Evolutionary conservation across 2,888 invertebrate genomes (phyloP).

Genomic region (Ischnus inquisitorius): DNA sequence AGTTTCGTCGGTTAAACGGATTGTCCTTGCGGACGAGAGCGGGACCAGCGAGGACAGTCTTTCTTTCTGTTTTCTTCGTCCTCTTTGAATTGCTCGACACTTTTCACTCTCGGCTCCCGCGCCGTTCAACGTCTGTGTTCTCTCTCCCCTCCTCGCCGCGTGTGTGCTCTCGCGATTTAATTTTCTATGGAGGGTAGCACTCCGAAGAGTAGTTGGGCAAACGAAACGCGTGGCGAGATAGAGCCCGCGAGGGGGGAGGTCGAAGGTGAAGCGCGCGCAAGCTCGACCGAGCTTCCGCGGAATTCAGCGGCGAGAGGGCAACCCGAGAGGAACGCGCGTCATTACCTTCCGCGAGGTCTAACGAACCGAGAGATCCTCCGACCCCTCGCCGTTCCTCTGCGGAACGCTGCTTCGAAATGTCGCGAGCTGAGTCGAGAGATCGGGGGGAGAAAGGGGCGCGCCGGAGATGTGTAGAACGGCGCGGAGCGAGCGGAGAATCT

Average conservation of each 20-base stretch:
- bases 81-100: slow-evolving; percentile 56
- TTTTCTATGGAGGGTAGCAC: slow-evolving; percentile 57
- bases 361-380: slow-evolving; percentile 72
- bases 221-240: slow-evolving; percentile 49
- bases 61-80: slow-evolving; percentile 33
- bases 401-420: slow-evolving; percentile 57
- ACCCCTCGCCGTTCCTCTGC: not conserved
- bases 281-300: slow-evolving; percentile 44
- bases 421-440: slow-evolving; percentile 64
- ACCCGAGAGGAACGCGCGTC: slow-evolving; percentile 70
- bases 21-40: slow-evolving; percentile 3
- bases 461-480: no score
- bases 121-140: slow-evolving; percentile 30
- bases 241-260: slow-evolving; percentile 50
- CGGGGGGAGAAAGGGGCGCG: slow-evolving; percentile 33
- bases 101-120: slow-evolving; percentile 46
- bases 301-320: slow-evolving; percentile 62
- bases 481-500: slow-evolving; percentile 47
- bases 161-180: slow-evolving; percentile 65
- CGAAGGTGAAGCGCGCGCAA: slow-evolving; percentile 60
- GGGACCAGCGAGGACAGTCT: not conserved
- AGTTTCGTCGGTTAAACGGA: slow-evolving; percentile 34
- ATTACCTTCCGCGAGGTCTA: slow-evolving; percentile 74
- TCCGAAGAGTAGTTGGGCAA: slow-evolving; percentile 53
- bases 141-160: slow-evolving; percentile 11